Evolutionary conservation across 2,888 invertebrate genomes (phyloP).

Genomic region (Timandra comae): DNA sequence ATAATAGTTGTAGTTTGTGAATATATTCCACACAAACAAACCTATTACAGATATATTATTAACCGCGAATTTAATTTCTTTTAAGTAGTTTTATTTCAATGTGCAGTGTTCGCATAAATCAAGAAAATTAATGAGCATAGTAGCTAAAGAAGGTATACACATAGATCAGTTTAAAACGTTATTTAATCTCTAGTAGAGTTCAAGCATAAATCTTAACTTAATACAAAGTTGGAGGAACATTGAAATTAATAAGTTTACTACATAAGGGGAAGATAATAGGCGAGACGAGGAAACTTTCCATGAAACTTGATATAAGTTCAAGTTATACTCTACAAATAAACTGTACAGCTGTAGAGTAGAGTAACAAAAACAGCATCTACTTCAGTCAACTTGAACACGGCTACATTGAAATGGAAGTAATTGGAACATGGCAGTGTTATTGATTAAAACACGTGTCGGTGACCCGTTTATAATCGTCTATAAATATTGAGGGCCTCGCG

Average conservation of each 20-base stretch:
- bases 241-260: conserved; percentile 24
- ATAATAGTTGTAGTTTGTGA: too few relatives aligned
- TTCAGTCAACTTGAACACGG: conserved; percentile 14
- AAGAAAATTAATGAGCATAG: too few relatives aligned
- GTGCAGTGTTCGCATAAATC: too few relatives aligned
- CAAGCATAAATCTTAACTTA: conserved; percentile 16
- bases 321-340: conserved; percentile 15
- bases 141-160: too few relatives aligned
- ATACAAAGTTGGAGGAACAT: conserved; percentile 16
- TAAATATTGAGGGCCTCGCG: conserved; percentile 1
- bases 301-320: conserved; percentile 15
- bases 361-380: conserved; percentile 13
- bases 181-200: too few relatives aligned
- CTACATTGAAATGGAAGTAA: conserved; percentile 11
- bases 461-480: conserved; percentile 1
- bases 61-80: too few relatives aligned
- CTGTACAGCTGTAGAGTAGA: conserved; percentile 5
- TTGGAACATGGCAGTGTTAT: conserved; percentile 12
- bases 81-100: too few relatives aligned
- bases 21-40: too few relatives aligned
- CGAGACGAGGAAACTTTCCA: conserved; percentile 14
- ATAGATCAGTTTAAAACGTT: too few relatives aligned
- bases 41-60: too few relatives aligned
- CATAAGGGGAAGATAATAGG: conserved; percentile 17
- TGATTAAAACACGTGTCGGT: conserved; percentile 4